Evolutionary conservation across 2,113 vertebrate species (phyloP).

Genomic region (Elgaria multicarinata): DNA sequence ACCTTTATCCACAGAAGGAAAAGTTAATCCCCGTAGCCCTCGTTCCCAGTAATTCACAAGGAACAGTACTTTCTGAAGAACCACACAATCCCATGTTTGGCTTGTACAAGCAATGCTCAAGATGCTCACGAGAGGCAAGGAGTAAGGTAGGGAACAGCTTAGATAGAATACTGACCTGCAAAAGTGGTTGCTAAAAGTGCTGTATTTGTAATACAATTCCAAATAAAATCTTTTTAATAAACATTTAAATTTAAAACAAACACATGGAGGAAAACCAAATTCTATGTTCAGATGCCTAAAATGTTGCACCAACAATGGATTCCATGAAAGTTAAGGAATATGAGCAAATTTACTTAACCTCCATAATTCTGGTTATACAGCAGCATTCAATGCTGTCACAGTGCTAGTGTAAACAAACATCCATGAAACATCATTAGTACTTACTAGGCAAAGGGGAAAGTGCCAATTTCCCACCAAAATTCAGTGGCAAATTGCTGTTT

Average conservation of each 20-base stretch:
- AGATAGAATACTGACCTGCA: neutral
- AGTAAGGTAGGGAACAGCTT: neutral
- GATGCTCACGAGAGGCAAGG: neutral
- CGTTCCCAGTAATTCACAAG: neutral
- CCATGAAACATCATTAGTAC: too few relatives aligned
- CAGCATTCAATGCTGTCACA: too few relatives aligned
- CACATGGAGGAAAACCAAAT: neutral
- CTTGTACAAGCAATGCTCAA: neutral
- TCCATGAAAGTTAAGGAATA: neutral
- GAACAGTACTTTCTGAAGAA: slow-evolving; percentile 13
- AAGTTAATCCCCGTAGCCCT: neutral
- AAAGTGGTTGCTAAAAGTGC: neutral
- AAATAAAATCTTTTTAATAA: neutral
- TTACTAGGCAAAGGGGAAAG: too few relatives aligned
- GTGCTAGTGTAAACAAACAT: too few relatives aligned
- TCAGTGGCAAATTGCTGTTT: too few relatives aligned
- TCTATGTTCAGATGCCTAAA: neutral
- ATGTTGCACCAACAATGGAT: neutral
- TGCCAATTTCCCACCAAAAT: too few relatives aligned
- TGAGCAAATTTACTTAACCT: neutral
- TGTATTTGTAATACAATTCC: too few relatives aligned
- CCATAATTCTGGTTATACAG: neutral
- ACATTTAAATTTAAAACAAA: too few relatives aligned
- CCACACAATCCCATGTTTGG: neutral
- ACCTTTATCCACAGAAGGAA: neutral